These are phyloP conservation scores for Silurus asotus DNA, from an alignment of 2,113 vertebrate genomes.

Conservation along the genomic window DNA sequence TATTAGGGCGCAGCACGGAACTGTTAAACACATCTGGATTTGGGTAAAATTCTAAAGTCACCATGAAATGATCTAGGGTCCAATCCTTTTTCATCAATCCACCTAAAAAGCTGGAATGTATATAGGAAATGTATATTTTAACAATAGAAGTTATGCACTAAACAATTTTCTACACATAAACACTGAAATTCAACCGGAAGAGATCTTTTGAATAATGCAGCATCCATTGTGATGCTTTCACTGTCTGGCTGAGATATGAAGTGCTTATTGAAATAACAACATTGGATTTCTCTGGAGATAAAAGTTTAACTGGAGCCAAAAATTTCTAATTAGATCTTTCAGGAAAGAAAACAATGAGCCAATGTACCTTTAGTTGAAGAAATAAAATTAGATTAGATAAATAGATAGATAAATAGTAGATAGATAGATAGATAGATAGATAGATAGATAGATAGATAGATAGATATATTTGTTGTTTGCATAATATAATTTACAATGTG, in stretches of 20 bases:
- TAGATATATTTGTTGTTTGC: neutral
- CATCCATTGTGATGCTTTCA: constrained; percentile 11
- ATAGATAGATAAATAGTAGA: neutral
- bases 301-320: constrained; percentile 24
- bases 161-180: neutral
- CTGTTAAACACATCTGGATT: constrained; percentile 18
- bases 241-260: constrained; percentile 26
- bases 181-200: neutral
- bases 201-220: neutral
- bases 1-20: neutral
- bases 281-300: constrained; percentile 23
- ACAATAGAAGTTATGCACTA: neutral
- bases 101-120: constrained; percentile 14
- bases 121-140: constrained; percentile 7
- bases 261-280: constrained; percentile 31
- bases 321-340: constrained; percentile 42
- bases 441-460: neutral
- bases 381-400: constrained; percentile 12
- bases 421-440: neutral
- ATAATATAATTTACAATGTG: neutral
- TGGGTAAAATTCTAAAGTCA: neutral
- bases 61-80: neutral
- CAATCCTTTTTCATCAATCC: constrained; percentile 22
- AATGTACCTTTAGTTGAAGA: neutral
- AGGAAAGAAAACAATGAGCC: neutral